Percentiles rank a stretch among this genome's conserved stretches.
These are phyloP conservation scores for Eudorcas thomsonii DNA, from an alignment of 2,113 vertebrate species.

Conservation along the genomic window DNA sequence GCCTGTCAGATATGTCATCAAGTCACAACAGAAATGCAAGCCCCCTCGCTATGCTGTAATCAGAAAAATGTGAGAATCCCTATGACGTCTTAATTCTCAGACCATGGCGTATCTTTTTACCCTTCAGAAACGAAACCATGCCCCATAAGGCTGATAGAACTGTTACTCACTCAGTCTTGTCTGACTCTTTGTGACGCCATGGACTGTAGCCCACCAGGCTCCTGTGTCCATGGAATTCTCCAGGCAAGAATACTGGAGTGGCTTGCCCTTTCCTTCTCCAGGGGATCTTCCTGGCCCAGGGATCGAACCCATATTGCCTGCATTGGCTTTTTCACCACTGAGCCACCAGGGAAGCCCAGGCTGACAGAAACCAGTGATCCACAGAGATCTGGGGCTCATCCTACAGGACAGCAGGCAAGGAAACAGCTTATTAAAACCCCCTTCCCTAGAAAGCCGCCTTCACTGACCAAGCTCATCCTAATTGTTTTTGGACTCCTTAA, in stretches of 20 bases:
- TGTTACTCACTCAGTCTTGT: background rate
- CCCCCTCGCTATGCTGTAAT: background rate
- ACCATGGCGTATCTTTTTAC: background rate
- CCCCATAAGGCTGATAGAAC: background rate
- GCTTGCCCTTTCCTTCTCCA: background rate
- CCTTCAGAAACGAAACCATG: background rate
- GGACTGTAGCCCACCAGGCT: background rate
- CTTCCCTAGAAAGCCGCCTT: background rate
- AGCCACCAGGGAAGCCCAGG: background rate
- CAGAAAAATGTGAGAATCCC: background rate
- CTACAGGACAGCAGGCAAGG: background rate
- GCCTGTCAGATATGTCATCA: background rate
- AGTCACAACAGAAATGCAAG: background rate
- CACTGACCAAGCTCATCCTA: background rate
- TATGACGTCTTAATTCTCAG: background rate
- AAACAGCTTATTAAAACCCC: background rate
- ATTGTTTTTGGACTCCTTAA: background rate
- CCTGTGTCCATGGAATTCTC: background rate
- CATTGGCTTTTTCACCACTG: background rate
- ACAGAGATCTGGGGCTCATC: background rate
- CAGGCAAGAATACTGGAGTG: background rate
- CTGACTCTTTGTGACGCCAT: rapidly evolving
- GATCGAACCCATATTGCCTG: background rate
- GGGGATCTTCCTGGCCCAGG: background rate
- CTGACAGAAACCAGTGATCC: background rate